Evolutionary conservation across 2,888 invertebrate species (phyloP).

Genomic region (Zonitis immaculata): DNA sequence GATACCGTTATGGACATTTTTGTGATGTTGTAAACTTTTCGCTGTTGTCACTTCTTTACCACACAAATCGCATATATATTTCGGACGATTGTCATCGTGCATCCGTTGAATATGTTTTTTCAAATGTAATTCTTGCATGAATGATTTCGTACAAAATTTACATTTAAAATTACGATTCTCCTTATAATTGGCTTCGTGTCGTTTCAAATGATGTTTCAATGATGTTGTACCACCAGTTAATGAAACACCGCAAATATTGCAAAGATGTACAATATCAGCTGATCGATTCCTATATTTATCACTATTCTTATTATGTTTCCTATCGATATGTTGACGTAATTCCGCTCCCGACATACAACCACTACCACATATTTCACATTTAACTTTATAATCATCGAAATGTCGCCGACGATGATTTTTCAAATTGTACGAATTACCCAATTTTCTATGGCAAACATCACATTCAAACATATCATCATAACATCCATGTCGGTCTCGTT

Average conservation of each 20-base stretch:
- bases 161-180: not conserved
- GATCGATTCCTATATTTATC: too few relatives aligned
- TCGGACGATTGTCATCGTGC: not conserved
- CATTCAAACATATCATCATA: not conserved
- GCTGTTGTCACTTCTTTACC: slow-evolving; percentile 2
- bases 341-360: not conserved
- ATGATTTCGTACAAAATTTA: slow-evolving; percentile 1
- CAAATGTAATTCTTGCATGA: not conserved
- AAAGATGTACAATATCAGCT: not conserved
- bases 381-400: not conserved
- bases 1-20: slow-evolving; percentile 29
- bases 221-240: slow-evolving; percentile 6
- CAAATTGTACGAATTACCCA: not conserved
- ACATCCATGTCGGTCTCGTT: not conserved
- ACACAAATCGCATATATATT: slow-evolving; percentile 1
- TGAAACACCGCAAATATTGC: not conserved
- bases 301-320: not conserved
- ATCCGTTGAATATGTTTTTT: not conserved
- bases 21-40: slow-evolving; percentile 37
- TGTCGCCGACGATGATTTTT: not conserved
- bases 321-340: not conserved
- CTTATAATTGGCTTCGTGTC: not conserved
- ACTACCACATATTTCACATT: not conserved
- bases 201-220: not conserved
- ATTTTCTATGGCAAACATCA: not conserved